These are phyloP conservation scores for Philonicus albiceps DNA, from an alignment of 2,888 invertebrate genomes.

Conservation along the genomic window DNA sequence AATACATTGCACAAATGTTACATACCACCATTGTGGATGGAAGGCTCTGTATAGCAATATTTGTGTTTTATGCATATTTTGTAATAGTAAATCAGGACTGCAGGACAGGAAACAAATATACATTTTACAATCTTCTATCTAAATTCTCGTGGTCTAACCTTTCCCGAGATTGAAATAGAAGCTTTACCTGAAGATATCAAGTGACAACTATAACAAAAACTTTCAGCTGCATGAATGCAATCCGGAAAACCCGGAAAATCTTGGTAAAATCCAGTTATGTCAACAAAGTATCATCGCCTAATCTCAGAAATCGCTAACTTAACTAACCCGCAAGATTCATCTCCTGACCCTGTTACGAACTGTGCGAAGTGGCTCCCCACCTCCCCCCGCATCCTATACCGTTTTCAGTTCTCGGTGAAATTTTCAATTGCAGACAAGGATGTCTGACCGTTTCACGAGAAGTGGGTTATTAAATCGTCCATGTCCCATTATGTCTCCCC, in stretches of 20 bases:
- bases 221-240: not conserved
- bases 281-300: conserved; percentile 17
- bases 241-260: not conserved
- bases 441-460: conserved; percentile 8
- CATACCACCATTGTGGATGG: not conserved
- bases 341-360: conserved; percentile 7
- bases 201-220: not conserved
- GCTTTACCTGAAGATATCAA: not conserved
- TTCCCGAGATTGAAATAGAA: not conserved
- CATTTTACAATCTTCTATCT: not conserved
- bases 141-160: not conserved
- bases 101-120: not conserved
- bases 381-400: not conserved
- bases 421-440: conserved; percentile 12
- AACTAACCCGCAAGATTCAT: conserved; percentile 2
- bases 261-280: conserved; percentile 20
- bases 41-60: no score
- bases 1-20: not conserved
- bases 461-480: conserved; percentile 36
- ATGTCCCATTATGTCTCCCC: conserved; percentile 1
- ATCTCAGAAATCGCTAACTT: conserved; percentile 21
- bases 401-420: not conserved
- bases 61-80: no score
- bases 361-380: not conserved
- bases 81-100: not conserved